Evolutionary conservation across 2,797 vertebrate species (phyloP), one percentile per base, ranked within the genome.

Genomic region (Pseudopleuronectes americanus): DNA sequence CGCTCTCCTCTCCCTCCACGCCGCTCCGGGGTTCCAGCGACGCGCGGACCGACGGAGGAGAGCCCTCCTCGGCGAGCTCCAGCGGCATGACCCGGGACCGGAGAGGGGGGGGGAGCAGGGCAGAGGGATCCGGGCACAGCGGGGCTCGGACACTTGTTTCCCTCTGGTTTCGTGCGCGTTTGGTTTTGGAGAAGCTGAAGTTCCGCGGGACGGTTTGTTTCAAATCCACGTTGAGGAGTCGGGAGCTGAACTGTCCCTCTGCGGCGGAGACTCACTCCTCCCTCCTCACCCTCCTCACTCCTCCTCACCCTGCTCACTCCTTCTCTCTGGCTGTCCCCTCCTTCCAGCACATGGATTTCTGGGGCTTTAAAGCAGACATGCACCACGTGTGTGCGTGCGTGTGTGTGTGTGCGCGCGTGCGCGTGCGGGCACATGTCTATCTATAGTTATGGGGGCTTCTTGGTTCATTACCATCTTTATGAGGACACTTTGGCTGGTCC

Each of bases 1-100:
- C 71, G 58, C 77, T 69, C 70, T 80, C 59, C 70, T 75, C 68
- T 77, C 28, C 54, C 76, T 72, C 64, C 55, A 45, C 77, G 4
- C 61, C 36, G 52, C 81, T 67, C 78, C 85, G 81, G 82, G 79
- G 78, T 87, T 83, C 89, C 82, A 84, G 21, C 75, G 89, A 84
- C 75, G 48, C 68, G 67, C 78, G 51, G 79, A 33, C 79, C 21
- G 79, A 84, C 16, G 48, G 76, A 74, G 82, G 87, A 63, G 69
- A 88, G 61, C 43, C 84, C 84, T 91, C 81, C 69, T 63, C 9
- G 24, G 77, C 19, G 83, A 47, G 77, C 72, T 75, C 60, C 70
- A 52, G 77, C 71, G 13, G 80, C 89, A 90, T 90, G 83, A 60
- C 79, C 80, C 78, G 4, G 41, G 41, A 43, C 12, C 47, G 3